phyloP scores from a whole-genome alignment of 1,140 invertebrate genomes.

The Drosophila ironensis region DNA sequence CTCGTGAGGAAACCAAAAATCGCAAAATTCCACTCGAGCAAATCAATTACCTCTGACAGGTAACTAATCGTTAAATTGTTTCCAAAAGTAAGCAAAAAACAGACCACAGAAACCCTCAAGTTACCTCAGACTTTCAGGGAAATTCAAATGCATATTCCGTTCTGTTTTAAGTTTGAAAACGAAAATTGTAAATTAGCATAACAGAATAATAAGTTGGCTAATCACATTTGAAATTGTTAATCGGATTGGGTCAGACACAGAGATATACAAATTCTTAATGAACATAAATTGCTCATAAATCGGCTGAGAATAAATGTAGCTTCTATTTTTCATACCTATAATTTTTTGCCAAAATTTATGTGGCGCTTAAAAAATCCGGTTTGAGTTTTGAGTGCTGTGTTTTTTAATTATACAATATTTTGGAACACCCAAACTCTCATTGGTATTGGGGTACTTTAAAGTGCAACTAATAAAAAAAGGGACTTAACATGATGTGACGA shows the following conservation, averaged over 20 bases:
- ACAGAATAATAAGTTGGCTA: background rate
- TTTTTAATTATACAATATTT: too few relatives aligned
- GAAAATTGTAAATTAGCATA: constrained; percentile 2
- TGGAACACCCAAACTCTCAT: too few relatives aligned
- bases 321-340: too few relatives aligned
- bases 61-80: constrained; percentile 1
- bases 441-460: too few relatives aligned
- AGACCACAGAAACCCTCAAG: background rate
- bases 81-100: background rate
- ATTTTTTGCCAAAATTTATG: too few relatives aligned
- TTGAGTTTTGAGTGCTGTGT: too few relatives aligned
- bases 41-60: constrained; percentile 11
- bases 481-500: background rate
- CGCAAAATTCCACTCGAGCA: background rate
- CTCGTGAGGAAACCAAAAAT: background rate
- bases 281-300: too few relatives aligned
- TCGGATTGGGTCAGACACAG: background rate
- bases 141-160: background rate
- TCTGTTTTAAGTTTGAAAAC: background rate
- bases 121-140: background rate
- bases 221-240: background rate
- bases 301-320: too few relatives aligned
- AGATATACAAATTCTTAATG: too few relatives aligned
- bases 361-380: too few relatives aligned
- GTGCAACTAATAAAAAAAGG: too few relatives aligned